A percentile compares a stretch with the other conserved stretches of the same genome.
Conservation (phyloP, 1,140 invertebrate genomes). For the Zaprionus taronus region DNA sequence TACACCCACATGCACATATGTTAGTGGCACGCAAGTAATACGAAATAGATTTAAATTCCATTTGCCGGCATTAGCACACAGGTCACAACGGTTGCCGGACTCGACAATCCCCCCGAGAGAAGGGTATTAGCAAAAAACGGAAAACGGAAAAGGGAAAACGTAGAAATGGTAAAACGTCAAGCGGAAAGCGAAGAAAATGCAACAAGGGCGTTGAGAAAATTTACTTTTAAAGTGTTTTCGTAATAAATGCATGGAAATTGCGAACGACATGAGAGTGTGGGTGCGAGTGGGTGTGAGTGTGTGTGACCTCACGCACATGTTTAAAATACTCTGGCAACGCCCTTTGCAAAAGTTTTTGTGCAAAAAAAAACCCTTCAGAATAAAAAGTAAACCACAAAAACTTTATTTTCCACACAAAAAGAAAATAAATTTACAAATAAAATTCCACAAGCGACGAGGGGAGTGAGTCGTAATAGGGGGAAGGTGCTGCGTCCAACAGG, state of each 20-base stretch:
- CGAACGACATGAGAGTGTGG: slow-evolving; percentile 7
- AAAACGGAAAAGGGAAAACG: slow-evolving; percentile 6
- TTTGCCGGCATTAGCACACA: slow-evolving; percentile 67
- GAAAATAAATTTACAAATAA: slow-evolving; percentile 73
- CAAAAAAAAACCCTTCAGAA: slow-evolving; percentile 28
- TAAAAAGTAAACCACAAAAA: slow-evolving; percentile 26
- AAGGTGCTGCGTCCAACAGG: slow-evolving; percentile 42
- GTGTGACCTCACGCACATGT: slow-evolving; percentile 56
- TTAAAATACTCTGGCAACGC: slow-evolving; percentile 49
- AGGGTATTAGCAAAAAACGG: slow-evolving; percentile 22
- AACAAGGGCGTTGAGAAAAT: slow-evolving; percentile 55
- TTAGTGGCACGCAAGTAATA: slow-evolving; percentile 55
- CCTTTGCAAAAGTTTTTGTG: neutral
- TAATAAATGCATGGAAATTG: slow-evolving; percentile 62
- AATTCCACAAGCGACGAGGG: slow-evolving; percentile 44
- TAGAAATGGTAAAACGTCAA: slow-evolving; percentile 1
- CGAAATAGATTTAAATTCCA: slow-evolving; percentile 76
- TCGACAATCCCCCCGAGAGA: slow-evolving; percentile 45
- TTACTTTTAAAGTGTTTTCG: slow-evolving; percentile 66
- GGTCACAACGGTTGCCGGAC: slow-evolving; percentile 49
- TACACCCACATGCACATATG: slow-evolving; percentile 52
- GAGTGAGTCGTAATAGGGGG: slow-evolving; percentile 15
- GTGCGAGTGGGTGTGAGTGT: neutral
- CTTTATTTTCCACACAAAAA: slow-evolving; percentile 58
- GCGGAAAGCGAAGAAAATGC: slow-evolving; percentile 18